Evolutionary conservation across 2,113 vertebrate species (phyloP).

Genomic region (Podocnemis expansa): DNA sequence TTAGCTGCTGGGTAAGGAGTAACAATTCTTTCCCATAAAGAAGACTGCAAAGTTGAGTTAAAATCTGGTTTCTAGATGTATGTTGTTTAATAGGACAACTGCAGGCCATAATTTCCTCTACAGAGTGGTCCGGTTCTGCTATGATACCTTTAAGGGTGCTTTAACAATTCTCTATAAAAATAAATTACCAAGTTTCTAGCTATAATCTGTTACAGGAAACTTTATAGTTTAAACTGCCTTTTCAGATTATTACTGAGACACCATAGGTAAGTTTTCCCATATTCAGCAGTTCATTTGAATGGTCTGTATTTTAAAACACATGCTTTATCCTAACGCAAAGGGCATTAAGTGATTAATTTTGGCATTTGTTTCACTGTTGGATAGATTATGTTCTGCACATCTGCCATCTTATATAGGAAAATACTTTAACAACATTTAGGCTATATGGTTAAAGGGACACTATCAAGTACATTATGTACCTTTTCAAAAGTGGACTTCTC

Average conservation of each 20-base stretch:
- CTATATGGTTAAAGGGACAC: background rate
- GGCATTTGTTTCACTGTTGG: slow-evolving; percentile 29
- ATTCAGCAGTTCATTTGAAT: slow-evolving; percentile 52
- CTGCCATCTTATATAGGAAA: slow-evolving; percentile 25
- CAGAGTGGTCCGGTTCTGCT: background rate
- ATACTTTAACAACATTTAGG: background rate
- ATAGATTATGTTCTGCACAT: slow-evolving; percentile 1
- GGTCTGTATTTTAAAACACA: slow-evolving; percentile 16
- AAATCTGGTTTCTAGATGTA: background rate
- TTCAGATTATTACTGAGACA: slow-evolving; percentile 31
- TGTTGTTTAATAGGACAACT: background rate
- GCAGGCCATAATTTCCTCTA: rapidly evolving
- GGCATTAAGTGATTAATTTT: slow-evolving; percentile 65
- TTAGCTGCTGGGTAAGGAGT: background rate
- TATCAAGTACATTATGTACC: background rate
- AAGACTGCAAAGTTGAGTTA: background rate
- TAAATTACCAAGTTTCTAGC: slow-evolving; percentile 1
- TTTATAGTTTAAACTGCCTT: slow-evolving; percentile 52
- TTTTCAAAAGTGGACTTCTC: background rate
- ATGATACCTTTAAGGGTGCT: background rate
- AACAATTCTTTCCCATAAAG: background rate
- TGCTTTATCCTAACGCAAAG: slow-evolving; percentile 42
- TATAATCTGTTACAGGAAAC: background rate
- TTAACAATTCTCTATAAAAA: background rate
- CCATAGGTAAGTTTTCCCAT: background rate